Conservation (phyloP, 2,113 vertebrate genomes). For the Leiothrix lutea region DNA sequence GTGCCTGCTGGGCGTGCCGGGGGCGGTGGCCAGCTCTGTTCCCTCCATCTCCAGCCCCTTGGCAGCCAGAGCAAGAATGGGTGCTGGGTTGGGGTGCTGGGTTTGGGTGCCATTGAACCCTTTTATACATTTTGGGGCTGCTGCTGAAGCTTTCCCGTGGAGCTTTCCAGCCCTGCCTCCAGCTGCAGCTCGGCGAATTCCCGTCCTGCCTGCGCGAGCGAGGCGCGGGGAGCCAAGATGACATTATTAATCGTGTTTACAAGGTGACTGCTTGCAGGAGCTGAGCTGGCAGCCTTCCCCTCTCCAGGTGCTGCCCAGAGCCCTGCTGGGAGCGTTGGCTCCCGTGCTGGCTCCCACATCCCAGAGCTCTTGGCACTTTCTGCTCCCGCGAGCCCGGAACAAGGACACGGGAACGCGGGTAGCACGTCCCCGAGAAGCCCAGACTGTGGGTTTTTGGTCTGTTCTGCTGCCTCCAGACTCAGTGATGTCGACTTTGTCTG, state of each 20-base stretch:
- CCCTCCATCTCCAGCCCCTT: fast-evolving
- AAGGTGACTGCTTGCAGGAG: slow-evolving; percentile 22
- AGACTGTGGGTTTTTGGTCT: not conserved
- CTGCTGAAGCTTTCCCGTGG: fast-evolving
- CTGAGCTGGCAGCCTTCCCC: not conserved
- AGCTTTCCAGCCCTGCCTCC: fast-evolving
- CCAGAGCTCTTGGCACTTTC: fast-evolving
- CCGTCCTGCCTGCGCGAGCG: not conserved
- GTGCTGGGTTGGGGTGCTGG: not conserved
- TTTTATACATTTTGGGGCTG: not conserved
- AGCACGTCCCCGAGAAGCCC: not conserved
- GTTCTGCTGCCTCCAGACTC: not conserved
- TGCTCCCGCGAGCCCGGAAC: fast-evolving
- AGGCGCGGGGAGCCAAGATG: not conserved
- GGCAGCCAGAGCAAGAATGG: fast-evolving
- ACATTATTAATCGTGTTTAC: not conserved
- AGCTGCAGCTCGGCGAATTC: not conserved
- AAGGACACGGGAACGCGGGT: fast-evolving
- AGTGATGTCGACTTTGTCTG: not conserved
- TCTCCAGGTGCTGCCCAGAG: slow-evolving; percentile 19
- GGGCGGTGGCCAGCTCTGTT: not conserved
- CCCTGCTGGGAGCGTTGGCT: not conserved
- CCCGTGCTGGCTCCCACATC: not conserved
- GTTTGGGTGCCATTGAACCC: not conserved
- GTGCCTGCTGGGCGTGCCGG: not conserved